phyloP scores from a whole-genome alignment of 2,113 vertebrate genomes.

The Ploceus nigricollis region DNA sequence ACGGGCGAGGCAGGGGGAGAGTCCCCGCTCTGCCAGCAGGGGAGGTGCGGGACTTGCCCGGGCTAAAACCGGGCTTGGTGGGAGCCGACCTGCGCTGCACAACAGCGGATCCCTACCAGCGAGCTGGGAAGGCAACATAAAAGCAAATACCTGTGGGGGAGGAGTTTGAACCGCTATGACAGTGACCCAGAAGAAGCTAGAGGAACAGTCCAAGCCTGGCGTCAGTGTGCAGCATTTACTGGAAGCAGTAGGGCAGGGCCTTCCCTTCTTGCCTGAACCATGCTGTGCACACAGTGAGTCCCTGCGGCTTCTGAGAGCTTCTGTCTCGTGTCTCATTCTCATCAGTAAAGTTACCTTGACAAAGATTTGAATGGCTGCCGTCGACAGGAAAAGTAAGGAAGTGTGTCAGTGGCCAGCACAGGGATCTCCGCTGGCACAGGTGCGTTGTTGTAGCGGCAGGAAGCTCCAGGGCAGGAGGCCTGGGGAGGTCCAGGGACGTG shows the following conservation, averaged over 20 bases:
- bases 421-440: neutral
- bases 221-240: neutral
- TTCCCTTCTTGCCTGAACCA: neutral
- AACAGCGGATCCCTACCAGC: fast-evolving
- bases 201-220: neutral
- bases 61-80: fast-evolving
- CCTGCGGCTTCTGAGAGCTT: neutral
- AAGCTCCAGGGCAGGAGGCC: neutral
- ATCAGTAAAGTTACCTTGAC: neutral
- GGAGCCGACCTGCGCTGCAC: fast-evolving
- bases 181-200: neutral
- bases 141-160: fast-evolving
- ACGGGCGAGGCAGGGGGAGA: neutral
- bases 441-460: fast-evolving
- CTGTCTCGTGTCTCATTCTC: neutral
- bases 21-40: fast-evolving
- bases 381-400: neutral
- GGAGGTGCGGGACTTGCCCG: neutral
- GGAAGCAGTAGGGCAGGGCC: neutral
- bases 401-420: fast-evolving
- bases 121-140: too few relatives aligned
- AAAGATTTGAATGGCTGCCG: neutral
- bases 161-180: fast-evolving
- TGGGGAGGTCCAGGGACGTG: fast-evolving
- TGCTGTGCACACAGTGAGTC: neutral